These are phyloP conservation scores for Phalloptychus januarius DNA, from an alignment of 2,797 vertebrate species.

Conservation along the genomic window DNA sequence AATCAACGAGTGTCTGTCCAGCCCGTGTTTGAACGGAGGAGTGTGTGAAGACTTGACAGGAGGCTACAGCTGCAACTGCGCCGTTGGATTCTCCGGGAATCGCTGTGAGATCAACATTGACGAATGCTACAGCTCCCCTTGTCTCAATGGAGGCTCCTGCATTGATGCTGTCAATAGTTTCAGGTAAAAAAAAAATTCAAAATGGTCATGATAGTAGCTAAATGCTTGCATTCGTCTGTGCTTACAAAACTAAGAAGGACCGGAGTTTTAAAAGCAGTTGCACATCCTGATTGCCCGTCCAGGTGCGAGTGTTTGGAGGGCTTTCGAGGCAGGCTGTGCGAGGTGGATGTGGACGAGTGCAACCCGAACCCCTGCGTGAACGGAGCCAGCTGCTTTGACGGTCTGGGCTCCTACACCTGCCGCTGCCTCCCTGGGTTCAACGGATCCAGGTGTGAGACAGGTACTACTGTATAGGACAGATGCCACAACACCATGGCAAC, in stretches of 20 bases:
- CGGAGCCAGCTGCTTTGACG: constrained; percentile 92
- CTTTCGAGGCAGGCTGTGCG: constrained; percentile 88
- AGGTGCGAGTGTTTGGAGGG: constrained; percentile 92
- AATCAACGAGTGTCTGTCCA: constrained; percentile 91
- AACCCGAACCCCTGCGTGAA: constrained; percentile 92
- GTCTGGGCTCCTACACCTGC: constrained; percentile 88
- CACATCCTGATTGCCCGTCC: not conserved
- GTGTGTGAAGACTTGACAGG: constrained; percentile 88
- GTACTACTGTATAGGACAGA: constrained; percentile 81
- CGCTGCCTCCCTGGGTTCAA: constrained; percentile 97
- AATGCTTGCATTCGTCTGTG: not conserved
- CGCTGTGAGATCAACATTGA: constrained; percentile 89
- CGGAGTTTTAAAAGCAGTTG: not conserved
- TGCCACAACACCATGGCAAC: constrained; percentile 51
- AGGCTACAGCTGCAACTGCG: constrained; percentile 88
- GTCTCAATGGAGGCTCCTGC: constrained; percentile 91
- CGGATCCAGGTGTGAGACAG: constrained; percentile 99
- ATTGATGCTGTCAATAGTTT: constrained; percentile 87
- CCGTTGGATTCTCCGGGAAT: constrained; percentile 86
- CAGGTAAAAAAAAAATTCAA: constrained; percentile 78
- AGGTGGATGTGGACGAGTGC: constrained; percentile 92
- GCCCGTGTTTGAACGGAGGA: constrained; percentile 89
- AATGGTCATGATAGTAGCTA: not conserved
- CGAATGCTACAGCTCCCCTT: constrained; percentile 92
- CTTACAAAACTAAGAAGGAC: not conserved